phyloP scores from a whole-genome alignment of 1,140 invertebrate species.

The Papilio aristodemus region DNA sequence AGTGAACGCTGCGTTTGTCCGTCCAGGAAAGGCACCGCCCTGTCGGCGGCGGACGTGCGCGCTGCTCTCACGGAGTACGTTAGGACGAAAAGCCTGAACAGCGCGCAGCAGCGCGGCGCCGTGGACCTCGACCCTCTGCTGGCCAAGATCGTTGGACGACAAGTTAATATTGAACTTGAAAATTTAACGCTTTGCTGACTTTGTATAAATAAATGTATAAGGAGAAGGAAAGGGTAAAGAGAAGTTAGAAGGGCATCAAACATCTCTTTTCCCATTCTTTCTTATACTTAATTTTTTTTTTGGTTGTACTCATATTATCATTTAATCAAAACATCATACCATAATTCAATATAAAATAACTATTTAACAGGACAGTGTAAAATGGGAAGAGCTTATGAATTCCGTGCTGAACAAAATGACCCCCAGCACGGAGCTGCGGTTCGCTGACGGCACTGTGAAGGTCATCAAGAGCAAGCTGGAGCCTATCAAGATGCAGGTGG shows the following conservation, averaged over 20 bases:
- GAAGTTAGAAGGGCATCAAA: no score
- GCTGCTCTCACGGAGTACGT: constrained; percentile 89
- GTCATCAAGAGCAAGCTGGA: constrained; percentile 88
- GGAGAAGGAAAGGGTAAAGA: no score
- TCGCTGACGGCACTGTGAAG: constrained; percentile 81
- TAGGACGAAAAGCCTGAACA: constrained; percentile 85
- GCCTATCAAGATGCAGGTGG: constrained; percentile 89
- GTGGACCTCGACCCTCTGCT: constrained; percentile 68
- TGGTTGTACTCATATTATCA: background rate
- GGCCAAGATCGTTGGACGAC: constrained; percentile 57
- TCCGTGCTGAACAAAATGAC: constrained; percentile 88
- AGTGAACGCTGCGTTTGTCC: no score
- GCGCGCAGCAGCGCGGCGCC: constrained; percentile 64
- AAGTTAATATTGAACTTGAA: constrained; percentile 60
- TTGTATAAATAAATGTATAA: no score
- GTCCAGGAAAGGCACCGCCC: constrained; percentile 86
- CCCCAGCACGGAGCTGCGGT: constrained; percentile 85
- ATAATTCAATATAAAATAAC: no score
- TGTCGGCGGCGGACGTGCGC: constrained; percentile 85
- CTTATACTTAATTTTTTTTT: background rate
- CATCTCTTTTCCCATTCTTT: no score
- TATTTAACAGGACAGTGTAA: constrained; percentile 56
- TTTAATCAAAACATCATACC: background rate
- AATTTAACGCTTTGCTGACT: no score
- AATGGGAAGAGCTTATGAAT: constrained; percentile 88